Conservation (phyloP, 2,113 vertebrate genomes). For the Mugil cephalus region DNA sequence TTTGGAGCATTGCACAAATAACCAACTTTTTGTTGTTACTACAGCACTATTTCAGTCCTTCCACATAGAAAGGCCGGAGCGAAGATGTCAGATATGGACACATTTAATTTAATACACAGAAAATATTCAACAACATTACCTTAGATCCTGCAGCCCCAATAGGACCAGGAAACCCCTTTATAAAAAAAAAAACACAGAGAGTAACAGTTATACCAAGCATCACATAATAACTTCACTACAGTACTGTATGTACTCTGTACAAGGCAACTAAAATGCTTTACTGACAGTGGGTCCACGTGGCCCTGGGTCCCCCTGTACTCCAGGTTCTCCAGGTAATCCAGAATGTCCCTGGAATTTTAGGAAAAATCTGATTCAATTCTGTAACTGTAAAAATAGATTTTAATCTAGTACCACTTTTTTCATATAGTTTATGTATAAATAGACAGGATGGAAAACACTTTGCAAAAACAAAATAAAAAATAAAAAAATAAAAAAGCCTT, state of each 20-base stretch:
- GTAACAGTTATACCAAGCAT: background rate
- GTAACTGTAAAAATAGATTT: constrained; percentile 2
- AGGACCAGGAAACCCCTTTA: constrained; percentile 49
- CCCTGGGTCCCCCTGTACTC: constrained; percentile 51
- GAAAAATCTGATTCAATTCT: too few species aligned
- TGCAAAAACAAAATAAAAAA: too few species aligned
- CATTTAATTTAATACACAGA: background rate
- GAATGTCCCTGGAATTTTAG: constrained; percentile 48
- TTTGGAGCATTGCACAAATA: constrained; percentile 1
- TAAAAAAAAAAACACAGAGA: constrained; percentile 16
- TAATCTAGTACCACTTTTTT: too few species aligned
- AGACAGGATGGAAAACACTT: background rate
- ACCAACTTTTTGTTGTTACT: background rate
- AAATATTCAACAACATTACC: constrained; percentile 49
- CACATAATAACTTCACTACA: background rate
- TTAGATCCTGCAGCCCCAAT: constrained; percentile 64
- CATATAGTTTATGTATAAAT: background rate
- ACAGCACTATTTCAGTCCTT: too few species aligned
- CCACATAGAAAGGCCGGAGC: too few species aligned
- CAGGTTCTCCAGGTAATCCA: constrained; percentile 46
- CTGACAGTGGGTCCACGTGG: constrained; percentile 46
- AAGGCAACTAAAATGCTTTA: background rate
- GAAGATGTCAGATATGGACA: background rate
- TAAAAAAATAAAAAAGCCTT: background rate
- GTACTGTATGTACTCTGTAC: background rate